phyloP scores from a whole-genome alignment of 2,113 vertebrate species.

The Lagenorhynchus albirostris region DNA sequence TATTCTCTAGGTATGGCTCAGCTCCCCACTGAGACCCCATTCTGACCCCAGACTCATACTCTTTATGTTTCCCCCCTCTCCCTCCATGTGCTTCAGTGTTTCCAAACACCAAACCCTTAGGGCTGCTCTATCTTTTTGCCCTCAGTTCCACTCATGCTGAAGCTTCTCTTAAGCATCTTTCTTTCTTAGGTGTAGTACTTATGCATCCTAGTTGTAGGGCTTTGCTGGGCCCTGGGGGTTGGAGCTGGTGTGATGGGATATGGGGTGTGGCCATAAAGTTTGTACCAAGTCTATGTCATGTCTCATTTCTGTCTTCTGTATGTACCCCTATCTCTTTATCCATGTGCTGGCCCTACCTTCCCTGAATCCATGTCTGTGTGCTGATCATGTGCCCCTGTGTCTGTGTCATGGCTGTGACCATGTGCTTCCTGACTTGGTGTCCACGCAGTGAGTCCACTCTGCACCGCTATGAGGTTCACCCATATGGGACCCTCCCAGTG shows the following conservation, averaged over 20 bases:
- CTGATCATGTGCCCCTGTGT: background rate
- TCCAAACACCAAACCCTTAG: background rate
- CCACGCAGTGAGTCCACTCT: slow-evolving; percentile 87
- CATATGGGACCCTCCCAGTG: slow-evolving; percentile 83
- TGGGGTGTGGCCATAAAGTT: background rate
- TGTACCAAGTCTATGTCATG: background rate
- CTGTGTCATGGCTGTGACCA: background rate
- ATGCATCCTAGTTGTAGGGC: background rate
- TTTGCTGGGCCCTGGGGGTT: background rate
- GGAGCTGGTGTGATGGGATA: background rate
- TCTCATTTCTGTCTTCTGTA: background rate
- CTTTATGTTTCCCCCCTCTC: background rate
- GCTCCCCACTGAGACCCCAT: fast-evolving
- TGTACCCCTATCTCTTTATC: background rate
- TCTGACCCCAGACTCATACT: background rate
- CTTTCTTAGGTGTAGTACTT: background rate
- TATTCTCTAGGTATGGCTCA: slow-evolving; percentile 87
- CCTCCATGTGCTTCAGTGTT: background rate
- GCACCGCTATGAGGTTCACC: slow-evolving; percentile 93
- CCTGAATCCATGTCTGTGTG: background rate
- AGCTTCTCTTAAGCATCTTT: background rate
- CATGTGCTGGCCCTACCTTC: background rate
- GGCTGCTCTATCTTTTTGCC: background rate
- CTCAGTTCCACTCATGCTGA: background rate
- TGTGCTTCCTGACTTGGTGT: slow-evolving; percentile 5